phyloP scores from a whole-genome alignment of 2,113 vertebrate species.

The Poeciliopsis turrubarensis region DNA sequence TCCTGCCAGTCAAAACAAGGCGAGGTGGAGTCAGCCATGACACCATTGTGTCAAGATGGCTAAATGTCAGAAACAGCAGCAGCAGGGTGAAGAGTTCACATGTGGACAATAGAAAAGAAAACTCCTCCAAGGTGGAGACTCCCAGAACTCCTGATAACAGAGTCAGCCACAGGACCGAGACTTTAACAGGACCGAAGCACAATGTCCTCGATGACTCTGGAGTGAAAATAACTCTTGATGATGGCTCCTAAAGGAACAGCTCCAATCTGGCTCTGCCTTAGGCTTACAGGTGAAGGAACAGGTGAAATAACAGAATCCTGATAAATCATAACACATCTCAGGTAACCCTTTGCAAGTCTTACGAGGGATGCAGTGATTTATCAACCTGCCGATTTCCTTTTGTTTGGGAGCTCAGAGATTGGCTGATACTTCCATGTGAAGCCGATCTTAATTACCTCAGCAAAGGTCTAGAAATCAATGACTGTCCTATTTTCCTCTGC shows the following conservation, averaged over 20 bases:
- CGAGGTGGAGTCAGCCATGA: constrained; percentile 33
- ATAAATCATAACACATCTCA: not conserved
- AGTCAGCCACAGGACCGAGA: not conserved
- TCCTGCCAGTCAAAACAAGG: constrained; percentile 25
- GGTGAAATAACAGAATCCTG: not conserved
- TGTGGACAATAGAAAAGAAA: not conserved
- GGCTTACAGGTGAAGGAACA: not conserved
- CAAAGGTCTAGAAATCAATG: too few species aligned
- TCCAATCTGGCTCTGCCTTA: not conserved
- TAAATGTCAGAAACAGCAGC: constrained; percentile 45
- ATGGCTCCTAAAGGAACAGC: not conserved
- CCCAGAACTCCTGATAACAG: not conserved
- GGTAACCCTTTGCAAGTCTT: too few species aligned
- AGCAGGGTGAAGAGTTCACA: constrained; percentile 7
- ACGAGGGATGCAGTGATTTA: too few species aligned
- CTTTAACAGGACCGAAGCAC: not conserved
- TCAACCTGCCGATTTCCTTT: too few species aligned
- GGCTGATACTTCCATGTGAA: too few species aligned
- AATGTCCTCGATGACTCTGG: not conserved
- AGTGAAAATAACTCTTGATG: not conserved
- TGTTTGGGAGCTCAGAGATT: too few species aligned
- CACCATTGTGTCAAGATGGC: constrained; percentile 67
- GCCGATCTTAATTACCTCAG: too few species aligned
- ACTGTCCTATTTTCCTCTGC: too few species aligned
- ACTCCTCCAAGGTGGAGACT: constrained; percentile 10